Percentiles rank a stretch among this genome's conserved stretches.
Evolutionary conservation across 2,888 invertebrate species (phyloP).

Genomic region (Acanthacorydalis orientalis): DNA sequence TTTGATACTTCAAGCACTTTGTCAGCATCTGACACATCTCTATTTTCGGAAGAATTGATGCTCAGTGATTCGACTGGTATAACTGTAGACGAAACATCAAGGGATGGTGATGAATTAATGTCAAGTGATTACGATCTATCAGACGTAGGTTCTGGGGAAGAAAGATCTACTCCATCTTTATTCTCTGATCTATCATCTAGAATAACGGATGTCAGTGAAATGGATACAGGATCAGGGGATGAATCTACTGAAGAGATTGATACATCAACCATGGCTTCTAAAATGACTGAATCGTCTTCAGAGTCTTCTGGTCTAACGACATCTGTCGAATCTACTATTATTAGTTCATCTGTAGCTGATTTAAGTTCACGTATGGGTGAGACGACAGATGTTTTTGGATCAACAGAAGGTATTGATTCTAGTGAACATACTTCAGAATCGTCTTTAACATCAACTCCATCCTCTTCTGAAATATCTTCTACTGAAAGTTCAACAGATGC

Average conservation of each 20-base stretch:
- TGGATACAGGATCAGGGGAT: no score
- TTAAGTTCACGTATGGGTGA: no score
- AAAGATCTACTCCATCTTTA: background rate
- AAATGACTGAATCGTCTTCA: slow-evolving; percentile 7
- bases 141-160: slow-evolving; percentile 9
- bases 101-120: background rate
- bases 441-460: no score
- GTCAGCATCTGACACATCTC: slow-evolving; percentile 17
- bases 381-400: slow-evolving; percentile 14
- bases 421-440: background rate
- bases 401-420: background rate
- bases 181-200: no score
- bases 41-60: slow-evolving; percentile 31
- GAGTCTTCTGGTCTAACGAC: slow-evolving; percentile 11
- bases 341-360: slow-evolving; percentile 5
- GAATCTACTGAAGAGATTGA: no score
- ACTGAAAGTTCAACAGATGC: background rate
- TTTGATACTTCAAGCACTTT: background rate
- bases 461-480: no score
- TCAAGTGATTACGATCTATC: background rate
- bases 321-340: slow-evolving; percentile 12
- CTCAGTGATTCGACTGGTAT: slow-evolving; percentile 28
- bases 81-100: slow-evolving; percentile 13
- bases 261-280: no score
- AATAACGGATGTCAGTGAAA: no score